Conservation (phyloP, 2,797 vertebrate genomes). For the Ataeniobius toweri region DNA sequence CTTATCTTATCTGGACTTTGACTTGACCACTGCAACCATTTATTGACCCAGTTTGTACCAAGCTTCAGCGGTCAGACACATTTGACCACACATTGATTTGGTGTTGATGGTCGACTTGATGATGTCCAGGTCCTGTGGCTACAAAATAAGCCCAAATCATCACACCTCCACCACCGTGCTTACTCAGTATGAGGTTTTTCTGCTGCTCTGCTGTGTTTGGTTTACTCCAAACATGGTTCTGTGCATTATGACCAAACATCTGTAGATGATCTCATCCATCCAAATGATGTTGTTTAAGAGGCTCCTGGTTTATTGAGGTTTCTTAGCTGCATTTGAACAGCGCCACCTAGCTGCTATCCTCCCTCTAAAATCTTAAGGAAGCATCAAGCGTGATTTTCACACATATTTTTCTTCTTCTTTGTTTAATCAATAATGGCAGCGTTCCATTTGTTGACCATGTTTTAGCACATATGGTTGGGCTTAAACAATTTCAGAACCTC, state of each 20-base stretch:
- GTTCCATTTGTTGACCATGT: neutral
- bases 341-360: neutral
- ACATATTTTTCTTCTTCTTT: neutral
- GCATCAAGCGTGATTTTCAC: neutral
- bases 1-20: neutral
- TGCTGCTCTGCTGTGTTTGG: neutral
- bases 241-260: too few relatives aligned
- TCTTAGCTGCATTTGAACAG: neutral
- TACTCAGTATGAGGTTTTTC: too few relatives aligned
- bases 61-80: too few relatives aligned
- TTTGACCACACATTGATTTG: too few relatives aligned
- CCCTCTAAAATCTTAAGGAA: neutral
- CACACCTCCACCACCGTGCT: too few relatives aligned
- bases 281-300: too few relatives aligned
- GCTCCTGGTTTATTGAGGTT: too few relatives aligned
- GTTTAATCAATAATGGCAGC: neutral
- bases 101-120: too few relatives aligned
- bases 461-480: neutral
- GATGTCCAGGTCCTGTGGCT: neutral
- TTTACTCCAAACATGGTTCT: neutral
- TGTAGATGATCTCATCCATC: too few relatives aligned
- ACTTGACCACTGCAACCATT: neutral
- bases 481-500: neutral
- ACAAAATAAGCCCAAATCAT: too few relatives aligned
- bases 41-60: too few relatives aligned